phyloP scores from a whole-genome alignment of 1,140 invertebrate species.

The Antheraea mylitta region DNA sequence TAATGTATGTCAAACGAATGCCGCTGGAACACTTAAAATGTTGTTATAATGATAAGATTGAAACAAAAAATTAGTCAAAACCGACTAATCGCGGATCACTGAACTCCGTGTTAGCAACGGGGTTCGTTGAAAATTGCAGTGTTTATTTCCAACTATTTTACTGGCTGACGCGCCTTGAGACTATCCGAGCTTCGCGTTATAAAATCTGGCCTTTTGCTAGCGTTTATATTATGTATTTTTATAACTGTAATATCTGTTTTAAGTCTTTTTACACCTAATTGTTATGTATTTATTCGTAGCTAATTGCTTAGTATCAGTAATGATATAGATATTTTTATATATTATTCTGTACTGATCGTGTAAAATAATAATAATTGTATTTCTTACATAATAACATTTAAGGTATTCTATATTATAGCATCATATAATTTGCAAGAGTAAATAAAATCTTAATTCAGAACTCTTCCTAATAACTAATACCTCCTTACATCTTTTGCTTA shows the following conservation, averaged over 20 bases:
- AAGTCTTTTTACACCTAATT: too few relatives aligned
- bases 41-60: not conserved
- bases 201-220: too few relatives aligned
- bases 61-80: not conserved
- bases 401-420: too few relatives aligned
- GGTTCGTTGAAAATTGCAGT: not conserved
- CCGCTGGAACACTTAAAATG: not conserved
- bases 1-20: constrained; percentile 21
- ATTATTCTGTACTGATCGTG: too few relatives aligned
- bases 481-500: too few relatives aligned
- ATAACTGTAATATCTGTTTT: not conserved
- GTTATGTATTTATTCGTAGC: too few relatives aligned
- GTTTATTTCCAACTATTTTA: constrained; percentile 3
- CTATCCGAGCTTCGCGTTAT: not conserved
- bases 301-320: too few relatives aligned
- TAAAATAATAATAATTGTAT: too few relatives aligned
- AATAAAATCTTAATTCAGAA: not conserved
- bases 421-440: not conserved
- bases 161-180: not conserved
- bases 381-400: too few relatives aligned
- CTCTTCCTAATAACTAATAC: too few relatives aligned
- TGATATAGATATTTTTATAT: too few relatives aligned
- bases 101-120: not conserved
- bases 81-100: not conserved
- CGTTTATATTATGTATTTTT: not conserved